Base-by-base conservation (phyloP, 2,797 vertebrate genomes). In the Micromesistius poutassou region DNA sequence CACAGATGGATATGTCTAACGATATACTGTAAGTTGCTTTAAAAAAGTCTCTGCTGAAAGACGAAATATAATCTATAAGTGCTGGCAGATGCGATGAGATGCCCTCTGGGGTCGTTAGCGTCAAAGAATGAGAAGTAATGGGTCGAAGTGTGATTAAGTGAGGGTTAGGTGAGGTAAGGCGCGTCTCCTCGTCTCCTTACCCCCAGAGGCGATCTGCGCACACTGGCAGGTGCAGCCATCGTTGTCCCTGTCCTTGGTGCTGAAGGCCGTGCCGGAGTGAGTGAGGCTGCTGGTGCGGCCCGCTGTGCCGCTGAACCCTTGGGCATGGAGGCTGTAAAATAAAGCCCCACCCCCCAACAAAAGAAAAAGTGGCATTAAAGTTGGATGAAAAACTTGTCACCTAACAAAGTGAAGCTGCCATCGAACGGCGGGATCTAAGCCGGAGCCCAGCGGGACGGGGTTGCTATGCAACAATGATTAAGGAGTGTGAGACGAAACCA, bases 171-270 rank as follows among this genome's bases (percentile, higher is more conserved):
- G 46, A 1, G n/a, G 22, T 4, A 62, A 62, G 5, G 46, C 12
- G 46, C 12, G n/a, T n/a, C n/a, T 50, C 19, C 46, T 19, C 19
- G 5, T 50, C 66, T 4, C 46, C 0, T 2, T 84, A 95, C 93
- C 95, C 94, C 94, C 93, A 0, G 94, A 92, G 2, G 94, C 93
- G 78, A 95, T 93, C 87, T 95, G 94, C 0, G 91, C 92, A 73
- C 92, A 94, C 83, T 92, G 94, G 93, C 95, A 96, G 84, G 93
- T 91, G 76, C 94, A 93, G 33, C 83, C 88, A 87, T 95, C 93
- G 0, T 95, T 94, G 91, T 95, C 92, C 42, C 89, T 86, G 87
- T 95, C 94, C 85, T 95, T 96, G 86, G 96, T 96, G 90, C 96
- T 96, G 90, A 96, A 96, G 77, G 89, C 85, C 12, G 93, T 95